Percentiles rank a stretch among this genome's conserved stretches.
Evolutionary conservation across 2,797 vertebrate genomes (phyloP).

Genomic region (Erithacus rubecula): DNA sequence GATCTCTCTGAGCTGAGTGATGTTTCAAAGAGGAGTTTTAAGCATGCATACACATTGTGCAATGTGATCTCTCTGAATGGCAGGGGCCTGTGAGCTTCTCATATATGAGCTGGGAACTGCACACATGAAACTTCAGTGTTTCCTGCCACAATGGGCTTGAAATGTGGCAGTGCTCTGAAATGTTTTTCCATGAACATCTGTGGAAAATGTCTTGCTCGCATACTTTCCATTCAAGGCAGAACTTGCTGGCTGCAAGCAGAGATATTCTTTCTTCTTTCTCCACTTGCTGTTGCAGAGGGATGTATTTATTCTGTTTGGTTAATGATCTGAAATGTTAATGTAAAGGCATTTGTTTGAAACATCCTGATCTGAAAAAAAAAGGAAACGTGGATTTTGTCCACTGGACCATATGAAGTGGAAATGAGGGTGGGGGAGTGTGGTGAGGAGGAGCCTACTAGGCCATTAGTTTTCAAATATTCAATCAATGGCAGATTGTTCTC

Average conservation of each 20-base stretch:
- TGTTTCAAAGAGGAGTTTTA: conserved; percentile 19
- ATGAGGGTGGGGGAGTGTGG: background rate
- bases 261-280: background rate
- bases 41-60: background rate
- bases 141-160: conserved; percentile 42
- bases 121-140: background rate
- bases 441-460: background rate
- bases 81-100: background rate
- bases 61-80: background rate
- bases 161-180: conserved; percentile 36
- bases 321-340: background rate
- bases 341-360: conserved; percentile 3
- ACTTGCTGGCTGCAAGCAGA: conserved; percentile 30
- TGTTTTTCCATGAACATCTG: conserved; percentile 55
- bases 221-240: conserved; percentile 59
- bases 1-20: background rate
- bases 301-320: background rate
- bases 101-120: background rate
- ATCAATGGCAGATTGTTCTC: conserved; percentile 29
- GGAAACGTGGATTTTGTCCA: background rate
- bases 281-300: background rate
- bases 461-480: background rate
- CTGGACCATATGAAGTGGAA: background rate
- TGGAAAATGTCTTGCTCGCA: conserved; percentile 53
- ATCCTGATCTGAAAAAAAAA: background rate